Evolutionary conservation across 2,113 vertebrate species (phyloP).

Genomic region (Myotis yumanensis): DNA sequence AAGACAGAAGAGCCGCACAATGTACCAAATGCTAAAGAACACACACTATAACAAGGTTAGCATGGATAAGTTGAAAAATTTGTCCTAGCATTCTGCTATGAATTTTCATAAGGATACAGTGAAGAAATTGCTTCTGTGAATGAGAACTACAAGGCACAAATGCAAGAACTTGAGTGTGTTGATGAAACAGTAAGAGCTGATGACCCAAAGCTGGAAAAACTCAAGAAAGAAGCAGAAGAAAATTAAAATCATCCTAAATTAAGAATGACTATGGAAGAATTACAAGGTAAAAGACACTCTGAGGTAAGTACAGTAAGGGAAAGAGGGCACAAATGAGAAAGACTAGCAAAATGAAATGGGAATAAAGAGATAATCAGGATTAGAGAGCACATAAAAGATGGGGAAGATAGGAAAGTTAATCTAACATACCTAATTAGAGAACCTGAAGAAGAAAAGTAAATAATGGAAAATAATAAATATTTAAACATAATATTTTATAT

Average conservation of each 20-base stretch:
- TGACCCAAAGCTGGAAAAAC: not conserved
- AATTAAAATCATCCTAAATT: not conserved
- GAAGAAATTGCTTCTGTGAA: conserved; percentile 1
- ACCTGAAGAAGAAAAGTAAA: not conserved
- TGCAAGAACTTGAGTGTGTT: not conserved
- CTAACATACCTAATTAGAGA: not conserved
- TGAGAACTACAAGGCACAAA: conserved; percentile 30
- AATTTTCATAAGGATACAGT: conserved; percentile 9
- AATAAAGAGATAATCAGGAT: not conserved
- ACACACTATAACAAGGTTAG: conserved; percentile 16
- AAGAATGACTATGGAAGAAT: not conserved
- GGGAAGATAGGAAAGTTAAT: not conserved
- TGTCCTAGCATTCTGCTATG: not conserved
- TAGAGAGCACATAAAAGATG: not conserved
- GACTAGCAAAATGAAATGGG: not conserved
- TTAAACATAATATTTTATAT: not conserved
- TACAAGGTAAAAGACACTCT: not conserved
- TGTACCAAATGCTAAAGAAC: not conserved
- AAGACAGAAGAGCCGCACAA: not conserved
- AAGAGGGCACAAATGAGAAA: not conserved
- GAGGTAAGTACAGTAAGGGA: not conserved
- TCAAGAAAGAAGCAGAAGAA: not conserved
- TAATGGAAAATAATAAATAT: not conserved
- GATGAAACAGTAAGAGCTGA: not conserved
- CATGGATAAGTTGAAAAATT: conserved; percentile 1